Evolutionary conservation across 1,140 invertebrate species (phyloP), one percentile per base, ranked within the genome.

Genomic region (Pseudobourletiella spinata): DNA sequence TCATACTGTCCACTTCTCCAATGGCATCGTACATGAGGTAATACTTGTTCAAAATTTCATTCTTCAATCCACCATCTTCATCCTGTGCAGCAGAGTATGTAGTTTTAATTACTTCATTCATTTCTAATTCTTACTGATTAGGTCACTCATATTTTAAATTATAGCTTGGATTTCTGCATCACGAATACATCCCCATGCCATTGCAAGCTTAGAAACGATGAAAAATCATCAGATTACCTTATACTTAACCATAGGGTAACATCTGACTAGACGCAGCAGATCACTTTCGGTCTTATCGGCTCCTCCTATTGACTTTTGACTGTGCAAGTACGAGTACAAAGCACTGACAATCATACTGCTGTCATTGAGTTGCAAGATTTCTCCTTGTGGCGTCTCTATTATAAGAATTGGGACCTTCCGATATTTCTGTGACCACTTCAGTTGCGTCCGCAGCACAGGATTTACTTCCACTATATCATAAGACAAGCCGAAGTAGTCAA

Each of bases 381-480:
- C 52, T 26, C 85, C 85, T 65, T 81, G 79, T 58, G 82, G 76
- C 24, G 84, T 82, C 75, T 91, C 81, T 6, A 85, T 82, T 32
- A 96, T 74, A n/a, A 97, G 72, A 72, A 96, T 93, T 0, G 95
- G 95, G 32, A 98, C 94, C 82, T 99, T 99, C 73, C 87, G 93
- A 70, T 98, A 96, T 1, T 64, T 67, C 57, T 82, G 73, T 0
- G 92, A 93, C 90, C 95, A 98, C 73, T 88, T 90, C 30, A 97
- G 86, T 73, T 97, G 87, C 69, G 86, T 85, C 32, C 90, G 80
- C 0, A 94, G 79, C 3, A 70, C 90, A 29, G 93, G 91, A 79
- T 97, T 90, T 0, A 99, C 96, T 81, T 99, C 96, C 16, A 99
- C 86, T 16, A 99, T 81, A 72, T 98, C 86, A 76, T 99, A 99